A percentile compares a stretch with the other conserved stretches of the same genome.
Conservation (phyloP, 1,140 invertebrate species). For the Conus betulinus region DNA sequence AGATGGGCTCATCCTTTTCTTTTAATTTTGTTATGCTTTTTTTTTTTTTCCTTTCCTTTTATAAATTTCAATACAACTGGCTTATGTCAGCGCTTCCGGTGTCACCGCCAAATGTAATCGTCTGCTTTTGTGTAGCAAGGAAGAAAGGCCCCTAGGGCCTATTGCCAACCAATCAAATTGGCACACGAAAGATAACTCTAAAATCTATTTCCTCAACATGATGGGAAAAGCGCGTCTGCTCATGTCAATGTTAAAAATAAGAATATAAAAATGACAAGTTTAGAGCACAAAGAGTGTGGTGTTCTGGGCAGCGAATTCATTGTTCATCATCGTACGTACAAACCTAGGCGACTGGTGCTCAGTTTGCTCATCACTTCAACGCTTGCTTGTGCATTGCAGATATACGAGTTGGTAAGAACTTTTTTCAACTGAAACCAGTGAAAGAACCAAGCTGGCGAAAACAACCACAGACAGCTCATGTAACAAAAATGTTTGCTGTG, state of each 20-base stretch:
- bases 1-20: no score
- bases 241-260: not conserved
- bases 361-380: constrained; percentile 7
- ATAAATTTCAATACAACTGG: no score
- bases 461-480: no score
- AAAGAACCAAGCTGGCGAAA: no score
- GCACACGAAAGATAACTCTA: not conserved
- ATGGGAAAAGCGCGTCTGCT: not conserved
- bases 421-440: not conserved
- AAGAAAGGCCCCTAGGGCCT: no score
- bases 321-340: not conserved
- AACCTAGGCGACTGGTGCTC: constrained; percentile 11
- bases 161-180: no score
- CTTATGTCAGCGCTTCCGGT: no score
- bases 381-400: not conserved
- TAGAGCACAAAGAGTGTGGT: constrained; percentile 21
- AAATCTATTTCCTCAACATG: not conserved
- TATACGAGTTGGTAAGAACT: constrained; percentile 18
- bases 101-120: no score
- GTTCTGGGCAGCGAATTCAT: constrained; percentile 23
- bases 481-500: no score
- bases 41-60: no score
- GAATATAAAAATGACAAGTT: not conserved
- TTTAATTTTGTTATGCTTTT: no score
- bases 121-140: no score